phyloP scores from a whole-genome alignment of 1,140 invertebrate genomes.

The Drosophila sulfurigaster region DNA sequence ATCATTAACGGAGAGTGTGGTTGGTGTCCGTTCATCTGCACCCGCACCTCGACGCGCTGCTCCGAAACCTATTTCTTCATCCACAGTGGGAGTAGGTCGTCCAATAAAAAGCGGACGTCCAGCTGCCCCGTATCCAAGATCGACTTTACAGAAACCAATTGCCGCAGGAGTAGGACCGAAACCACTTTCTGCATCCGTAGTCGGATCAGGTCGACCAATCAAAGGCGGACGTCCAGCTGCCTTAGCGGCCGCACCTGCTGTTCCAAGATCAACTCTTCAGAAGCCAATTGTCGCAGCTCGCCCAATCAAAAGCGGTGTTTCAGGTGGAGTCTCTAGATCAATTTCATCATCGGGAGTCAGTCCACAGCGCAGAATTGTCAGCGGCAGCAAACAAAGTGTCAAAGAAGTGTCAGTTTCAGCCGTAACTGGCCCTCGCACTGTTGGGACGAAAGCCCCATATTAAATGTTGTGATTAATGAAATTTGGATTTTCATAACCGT shows the following conservation, averaged over 20 bases:
- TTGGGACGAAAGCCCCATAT: slow-evolving; percentile 8
- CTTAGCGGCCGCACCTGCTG: not conserved
- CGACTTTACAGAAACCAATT: not conserved
- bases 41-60: no score
- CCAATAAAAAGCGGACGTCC: no score
- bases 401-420: not conserved
- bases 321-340: not conserved
- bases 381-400: not conserved
- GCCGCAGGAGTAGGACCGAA: not conserved
- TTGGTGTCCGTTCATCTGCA: not conserved
- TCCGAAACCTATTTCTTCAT: no score
- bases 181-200: not conserved
- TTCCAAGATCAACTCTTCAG: not conserved
- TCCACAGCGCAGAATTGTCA: not conserved
- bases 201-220: no score
- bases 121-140: no score
- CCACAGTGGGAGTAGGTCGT: no score
- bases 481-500: not conserved
- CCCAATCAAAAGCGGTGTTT: not conserved
- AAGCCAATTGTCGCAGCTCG: not conserved
- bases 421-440: slow-evolving; percentile 14
- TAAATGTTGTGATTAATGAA: not conserved
- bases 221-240: not conserved
- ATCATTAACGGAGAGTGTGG: not conserved
- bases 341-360: not conserved